A percentile compares a stretch with the other conserved stretches of the same genome.
Conservation (phyloP, 2,888 invertebrate genomes). For the Eilema sororculum region DNA sequence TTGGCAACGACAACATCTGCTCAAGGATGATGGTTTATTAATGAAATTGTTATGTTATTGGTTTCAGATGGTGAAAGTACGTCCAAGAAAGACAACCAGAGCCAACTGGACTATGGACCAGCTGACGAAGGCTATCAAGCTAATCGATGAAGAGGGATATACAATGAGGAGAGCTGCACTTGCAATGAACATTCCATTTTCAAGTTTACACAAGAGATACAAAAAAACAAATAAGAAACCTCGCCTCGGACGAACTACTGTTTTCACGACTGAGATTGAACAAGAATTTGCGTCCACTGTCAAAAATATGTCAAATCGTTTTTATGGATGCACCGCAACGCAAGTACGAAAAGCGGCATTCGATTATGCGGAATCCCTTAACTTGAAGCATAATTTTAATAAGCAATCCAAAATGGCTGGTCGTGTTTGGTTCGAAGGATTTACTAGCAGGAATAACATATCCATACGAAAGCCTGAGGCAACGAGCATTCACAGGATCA, state of each 20-base stretch:
- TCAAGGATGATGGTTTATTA: too few relatives aligned
- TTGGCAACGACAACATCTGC: too few relatives aligned
- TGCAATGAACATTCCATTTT: neutral
- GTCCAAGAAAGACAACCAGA: neutral
- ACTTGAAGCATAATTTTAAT: constrained; percentile 7
- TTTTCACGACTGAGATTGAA: neutral
- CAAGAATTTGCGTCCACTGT: neutral
- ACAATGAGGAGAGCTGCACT: neutral
- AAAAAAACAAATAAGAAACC: neutral
- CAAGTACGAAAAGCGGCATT: constrained; percentile 4
- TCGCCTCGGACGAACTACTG: neutral
- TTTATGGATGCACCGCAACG: neutral
- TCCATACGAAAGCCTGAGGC: neutral
- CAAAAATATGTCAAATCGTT: neutral
- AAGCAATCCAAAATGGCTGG: neutral
- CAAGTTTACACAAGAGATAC: neutral
- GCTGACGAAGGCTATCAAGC: neutral
- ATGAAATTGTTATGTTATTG: neutral
- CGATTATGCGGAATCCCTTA: too few relatives aligned
- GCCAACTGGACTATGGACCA: neutral
- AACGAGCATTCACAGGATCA: neutral
- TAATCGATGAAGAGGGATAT: neutral
- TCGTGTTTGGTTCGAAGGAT: neutral
- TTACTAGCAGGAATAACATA: neutral
- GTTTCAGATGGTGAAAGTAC: constrained; percentile 8